Percentiles rank a stretch among this genome's conserved stretches.
phyloP scores from a whole-genome alignment of 2,888 invertebrate genomes.

The Drosophila borborema region DNA sequence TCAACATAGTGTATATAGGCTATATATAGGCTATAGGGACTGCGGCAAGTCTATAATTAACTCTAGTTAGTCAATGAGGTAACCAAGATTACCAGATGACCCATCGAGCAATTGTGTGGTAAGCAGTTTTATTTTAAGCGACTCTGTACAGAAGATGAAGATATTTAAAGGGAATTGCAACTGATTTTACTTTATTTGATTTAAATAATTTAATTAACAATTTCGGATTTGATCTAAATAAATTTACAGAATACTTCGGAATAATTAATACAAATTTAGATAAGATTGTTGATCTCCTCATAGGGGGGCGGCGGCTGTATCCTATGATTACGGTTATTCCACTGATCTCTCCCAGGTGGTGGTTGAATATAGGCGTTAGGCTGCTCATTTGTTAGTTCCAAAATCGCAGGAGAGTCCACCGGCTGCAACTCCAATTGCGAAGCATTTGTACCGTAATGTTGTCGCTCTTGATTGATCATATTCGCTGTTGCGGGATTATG shows the following conservation, averaged over 20 bases:
- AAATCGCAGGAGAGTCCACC: neutral
- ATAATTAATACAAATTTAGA: neutral
- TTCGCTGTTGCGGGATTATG: neutral
- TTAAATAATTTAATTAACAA: too few species aligned
- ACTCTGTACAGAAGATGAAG: neutral
- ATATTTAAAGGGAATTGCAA: neutral
- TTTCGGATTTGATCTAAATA: too few species aligned
- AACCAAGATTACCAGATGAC: neutral
- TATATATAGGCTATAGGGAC: too few species aligned
- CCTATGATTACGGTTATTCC: too few species aligned
- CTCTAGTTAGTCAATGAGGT: neutral
- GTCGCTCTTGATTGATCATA: constrained; percentile 1
- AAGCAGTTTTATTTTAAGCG: neutral
- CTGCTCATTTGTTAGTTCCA: neutral
- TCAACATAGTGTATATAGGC: neutral
- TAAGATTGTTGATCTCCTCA: neutral
- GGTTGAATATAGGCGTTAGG: neutral
- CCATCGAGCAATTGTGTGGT: neutral
- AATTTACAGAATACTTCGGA: neutral
- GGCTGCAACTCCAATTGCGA: neutral
- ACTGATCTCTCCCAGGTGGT: neutral
- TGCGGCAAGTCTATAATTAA: neutral
- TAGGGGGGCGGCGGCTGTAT: neutral
- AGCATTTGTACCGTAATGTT: neutral
- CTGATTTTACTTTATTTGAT: neutral